Evolutionary conservation across 2,113 vertebrate species (phyloP).

Genomic region (Mola mola): DNA sequence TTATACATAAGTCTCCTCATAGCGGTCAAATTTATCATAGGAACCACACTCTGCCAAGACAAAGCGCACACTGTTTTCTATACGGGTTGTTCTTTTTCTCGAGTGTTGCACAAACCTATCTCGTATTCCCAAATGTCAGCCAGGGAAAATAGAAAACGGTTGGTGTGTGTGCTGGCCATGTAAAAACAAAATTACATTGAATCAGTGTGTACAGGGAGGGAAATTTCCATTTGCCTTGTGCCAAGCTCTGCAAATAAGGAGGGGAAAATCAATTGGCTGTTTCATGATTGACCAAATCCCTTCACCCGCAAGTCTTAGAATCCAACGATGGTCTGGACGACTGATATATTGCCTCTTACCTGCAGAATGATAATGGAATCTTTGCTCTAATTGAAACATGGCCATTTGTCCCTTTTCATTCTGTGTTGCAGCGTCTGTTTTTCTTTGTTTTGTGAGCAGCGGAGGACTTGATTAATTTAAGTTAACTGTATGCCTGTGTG

Average conservation of each 20-base stretch:
- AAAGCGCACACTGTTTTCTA: constrained; percentile 12
- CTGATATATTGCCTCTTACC: constrained; percentile 52
- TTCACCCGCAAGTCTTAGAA: constrained; percentile 59
- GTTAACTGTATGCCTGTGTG: too few relatives aligned
- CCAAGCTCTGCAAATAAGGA: constrained; percentile 65
- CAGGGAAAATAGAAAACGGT: constrained; percentile 67
- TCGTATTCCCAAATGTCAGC: constrained; percentile 60
- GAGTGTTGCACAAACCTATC: constrained; percentile 36
- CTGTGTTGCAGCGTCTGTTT: rapidly evolving
- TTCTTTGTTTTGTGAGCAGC: not conserved
- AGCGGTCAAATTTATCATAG: constrained; percentile 1
- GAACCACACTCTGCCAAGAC: constrained; percentile 1
- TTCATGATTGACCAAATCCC: constrained; percentile 65
- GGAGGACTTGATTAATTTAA: too few relatives aligned
- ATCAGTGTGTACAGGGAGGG: constrained; percentile 46
- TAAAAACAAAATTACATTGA: constrained; percentile 68
- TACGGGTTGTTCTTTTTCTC: not conserved
- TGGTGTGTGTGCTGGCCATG: constrained; percentile 52
- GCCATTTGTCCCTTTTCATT: constrained; percentile 1
- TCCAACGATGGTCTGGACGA: constrained; percentile 57
- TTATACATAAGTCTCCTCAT: constrained; percentile 12
- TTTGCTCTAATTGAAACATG: constrained; percentile 52
- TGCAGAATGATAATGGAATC: constrained; percentile 53
- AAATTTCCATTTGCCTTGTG: constrained; percentile 43
- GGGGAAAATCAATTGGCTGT: constrained; percentile 65